Evolutionary conservation across 2,797 vertebrate genomes (phyloP).

Genomic region (Dipus sagitta): DNA sequence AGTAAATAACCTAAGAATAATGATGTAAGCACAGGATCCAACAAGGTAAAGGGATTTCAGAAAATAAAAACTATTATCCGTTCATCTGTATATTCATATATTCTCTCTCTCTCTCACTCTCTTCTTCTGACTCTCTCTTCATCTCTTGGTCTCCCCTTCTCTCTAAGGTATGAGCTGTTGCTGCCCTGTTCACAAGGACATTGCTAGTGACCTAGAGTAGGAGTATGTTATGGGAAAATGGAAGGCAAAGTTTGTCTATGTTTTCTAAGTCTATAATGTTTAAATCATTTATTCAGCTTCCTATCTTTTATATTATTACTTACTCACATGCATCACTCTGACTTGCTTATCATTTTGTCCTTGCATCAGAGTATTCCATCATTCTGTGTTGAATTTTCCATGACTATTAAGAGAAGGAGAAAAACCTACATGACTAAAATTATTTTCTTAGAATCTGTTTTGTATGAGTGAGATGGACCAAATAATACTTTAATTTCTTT

Average conservation of each 20-base stretch:
- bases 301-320: background rate
- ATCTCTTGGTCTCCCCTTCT: background rate
- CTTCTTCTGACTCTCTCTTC: no score
- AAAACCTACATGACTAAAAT: background rate
- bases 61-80: background rate
- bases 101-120: background rate
- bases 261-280: background rate
- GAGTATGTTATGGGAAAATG: background rate
- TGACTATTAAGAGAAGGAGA: constrained; percentile 14
- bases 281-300: background rate
- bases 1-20: background rate
- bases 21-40: background rate
- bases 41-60: background rate
- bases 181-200: background rate
- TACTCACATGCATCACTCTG: constrained; percentile 8
- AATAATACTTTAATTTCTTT: background rate
- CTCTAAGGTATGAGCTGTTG: background rate
- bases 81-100: no score
- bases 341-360: background rate
- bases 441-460: constrained; percentile 5
- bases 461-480: background rate
- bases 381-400: background rate
- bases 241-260: background rate
- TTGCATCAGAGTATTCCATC: background rate
- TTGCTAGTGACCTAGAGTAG: background rate